Base-by-base conservation (phyloP, 2,888 invertebrate species). In the Eutolmus rufibarbis region DNA sequence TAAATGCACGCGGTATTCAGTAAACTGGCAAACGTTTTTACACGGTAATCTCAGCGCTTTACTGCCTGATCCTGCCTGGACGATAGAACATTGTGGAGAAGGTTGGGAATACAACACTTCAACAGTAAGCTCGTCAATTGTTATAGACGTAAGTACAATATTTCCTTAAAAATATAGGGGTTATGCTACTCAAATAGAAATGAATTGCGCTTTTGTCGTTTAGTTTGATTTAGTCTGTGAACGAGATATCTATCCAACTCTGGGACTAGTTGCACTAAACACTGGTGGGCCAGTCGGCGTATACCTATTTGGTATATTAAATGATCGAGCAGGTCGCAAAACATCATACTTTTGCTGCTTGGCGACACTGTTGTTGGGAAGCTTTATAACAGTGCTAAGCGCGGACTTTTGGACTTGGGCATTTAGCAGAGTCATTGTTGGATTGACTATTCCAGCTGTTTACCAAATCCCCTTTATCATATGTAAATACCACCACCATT, bases 381-480 rank as follows among this genome's bases (percentile, higher is more conserved):
- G 97, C 89, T 93, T 97, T 89, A 93, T 96, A 89, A 97, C 97
- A 5, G 96, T 97, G 3, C 94, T 96, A 86, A 95, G 97, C 40
- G 94, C 94, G 76, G 94, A 95, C 90, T 97, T 96, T 91, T 96
- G 96, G 96, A 94, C 95, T 89, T 98, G 98, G 97, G 95, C 96
- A 1, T 93, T 95, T 2, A 96, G 97, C 90, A 94, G 98, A 89
- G 93, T 96, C 23, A 94, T 97, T 79, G 97, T 98, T n/a, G 98
- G 98, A 3, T 93, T 97, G 7, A 97, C 98, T 0, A 97, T 98
- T 90, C 98, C 98, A 4, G 98, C 98, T 0, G 95, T 98, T 66
- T 98, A 98, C 92, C 97, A 98, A 93, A 98, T 98, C 92, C 98
- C 98, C 0, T 98, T 98, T 91, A 98, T 98, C 88, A 97, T 98